A percentile compares a stretch with the other conserved stretches of the same genome.
phyloP scores from a whole-genome alignment of 2,797 vertebrate species.

The Brachymystax lenok region DNA sequence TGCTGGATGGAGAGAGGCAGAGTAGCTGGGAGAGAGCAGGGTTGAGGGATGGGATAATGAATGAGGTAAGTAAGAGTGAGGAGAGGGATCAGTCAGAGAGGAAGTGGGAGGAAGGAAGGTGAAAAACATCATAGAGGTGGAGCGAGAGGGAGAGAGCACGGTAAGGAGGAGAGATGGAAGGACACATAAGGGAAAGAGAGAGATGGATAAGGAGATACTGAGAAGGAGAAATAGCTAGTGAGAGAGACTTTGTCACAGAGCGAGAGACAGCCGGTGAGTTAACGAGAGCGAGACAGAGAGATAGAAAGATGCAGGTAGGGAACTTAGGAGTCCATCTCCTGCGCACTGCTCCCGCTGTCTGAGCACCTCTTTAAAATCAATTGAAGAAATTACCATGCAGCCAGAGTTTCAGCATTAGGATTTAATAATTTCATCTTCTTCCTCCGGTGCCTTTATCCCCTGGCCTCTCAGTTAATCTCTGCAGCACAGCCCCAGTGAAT shows the following conservation, averaged over 20 bases:
- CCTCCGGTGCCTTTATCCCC: slow-evolving; percentile 74
- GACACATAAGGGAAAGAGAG: neutral
- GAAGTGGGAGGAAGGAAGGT: neutral
- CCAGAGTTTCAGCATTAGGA: slow-evolving; percentile 74
- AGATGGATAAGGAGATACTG: neutral
- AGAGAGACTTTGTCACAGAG: neutral
- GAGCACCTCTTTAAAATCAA: slow-evolving; percentile 78
- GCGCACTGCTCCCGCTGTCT: slow-evolving; percentile 51
- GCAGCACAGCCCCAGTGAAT: slow-evolving; percentile 74
- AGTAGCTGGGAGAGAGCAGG: neutral
- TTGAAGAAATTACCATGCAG: slow-evolving; percentile 78
- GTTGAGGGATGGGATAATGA: neutral
- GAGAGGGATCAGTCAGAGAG: neutral
- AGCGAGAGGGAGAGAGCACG: neutral
- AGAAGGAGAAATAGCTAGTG: neutral
- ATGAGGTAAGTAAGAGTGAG: neutral
- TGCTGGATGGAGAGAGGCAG: neutral
- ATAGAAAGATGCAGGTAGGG: slow-evolving; percentile 15
- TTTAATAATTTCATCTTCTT: slow-evolving; percentile 80
- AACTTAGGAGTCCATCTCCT: slow-evolving; percentile 48
- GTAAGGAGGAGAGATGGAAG: neutral
- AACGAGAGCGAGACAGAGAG: neutral
- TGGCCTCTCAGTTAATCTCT: slow-evolving; percentile 70
- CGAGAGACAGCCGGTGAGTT: neutral
- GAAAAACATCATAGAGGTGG: neutral